Base-by-base conservation (phyloP, 2,113 vertebrate species). In the Candoia aspera region DNA sequence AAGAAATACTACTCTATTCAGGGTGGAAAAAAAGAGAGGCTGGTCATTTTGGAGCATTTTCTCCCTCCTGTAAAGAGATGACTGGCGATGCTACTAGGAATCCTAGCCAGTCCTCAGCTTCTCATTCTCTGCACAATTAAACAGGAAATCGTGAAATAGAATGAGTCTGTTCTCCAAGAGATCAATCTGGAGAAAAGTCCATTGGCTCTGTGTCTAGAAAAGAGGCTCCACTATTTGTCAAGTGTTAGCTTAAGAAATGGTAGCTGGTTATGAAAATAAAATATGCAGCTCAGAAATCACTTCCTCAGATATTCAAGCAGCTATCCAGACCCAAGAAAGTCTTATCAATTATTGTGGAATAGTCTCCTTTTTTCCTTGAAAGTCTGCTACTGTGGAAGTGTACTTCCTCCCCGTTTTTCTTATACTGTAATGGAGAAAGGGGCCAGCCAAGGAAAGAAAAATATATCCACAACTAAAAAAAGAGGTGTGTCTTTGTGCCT, bases 81-180 rank as follows among this genome's bases (percentile, higher is more conserved):
- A 3, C 54, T 93, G 53, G 94, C 93, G 95, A 93, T 93, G 93
- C 90, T 94, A 60, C 89, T 4, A 88, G 90, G 94, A 96, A 95
- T 96, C 95, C 91, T 94, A 93, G 86, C 89, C 93, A 92, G 94
- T 95, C 93, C 94, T 96, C 84, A 55, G 29, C 83, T 90, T 94
- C 93, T 95, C 94, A 95, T 92, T 92, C 92, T 95, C 93, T 93
- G 92, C 94, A 90, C 95, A 95, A 91, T 89, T 5, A 57, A 86
- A 90, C 93, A 92, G 95, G 96, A 97, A 93, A 94, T 91, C 26
- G 91, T 55, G 89, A 62, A 93, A 89, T 93, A 92, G 95, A 96
- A 96, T 68, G 85, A 83, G 0, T 94, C 92, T 96, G 91, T 93
- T 84, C 93, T 96, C 87, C 93, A 89, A 93, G 94, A 92, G 87